Base-by-base conservation (phyloP, 64 coral and sea anemone species). In the Exaiptasia diaphana region DNA sequence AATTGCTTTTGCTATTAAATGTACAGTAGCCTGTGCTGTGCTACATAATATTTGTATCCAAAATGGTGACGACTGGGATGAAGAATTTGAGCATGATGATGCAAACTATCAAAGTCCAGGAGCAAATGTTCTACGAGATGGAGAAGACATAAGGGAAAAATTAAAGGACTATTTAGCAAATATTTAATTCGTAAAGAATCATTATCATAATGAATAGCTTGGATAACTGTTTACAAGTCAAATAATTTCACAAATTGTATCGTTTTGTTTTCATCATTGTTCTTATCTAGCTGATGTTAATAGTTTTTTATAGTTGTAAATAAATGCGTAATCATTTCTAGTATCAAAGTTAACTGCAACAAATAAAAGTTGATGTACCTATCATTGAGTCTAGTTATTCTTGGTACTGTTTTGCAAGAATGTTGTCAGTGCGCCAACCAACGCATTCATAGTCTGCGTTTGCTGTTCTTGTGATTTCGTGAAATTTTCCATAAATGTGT, bases 41-140 rank as follows among this genome's bases (percentile, higher is more conserved):
- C 41, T 74, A 45, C 71, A 74, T 48, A 74, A 74, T 27, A 74
- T 74, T 30, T 74, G 46, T 52, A 49, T 74, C 32, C 2, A 28
- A 27, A 74, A 52, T 74, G 71, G 71, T 49, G 44, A 74, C 48
- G 71, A 74, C 3, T 69, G 65, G 65, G 65, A 69, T 39, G 68
- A 73, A 43, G 71, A 48, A 52, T 42, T 27, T 14, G 71, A 52
- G 11, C 2, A 74, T 74, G 71, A 67, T 30, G 22, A 24, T n/a
- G n/a, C n/a, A 49, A 21, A 45, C 71, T 45, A 40, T 49, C 71
- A 3, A 28, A 75, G 46, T 40, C 38, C 43, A 73, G 69, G 38
- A 73, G 69, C 69, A 25, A 25, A 73, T 73, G 69, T 73, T 26
- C 43, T 73, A 25, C 14, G 38, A 37, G 38, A 73, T 73, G 69